Percentiles rank a stretch among this genome's conserved stretches.
These are phyloP conservation scores for Ichneumoninae sp. DNA, from an alignment of 2,888 invertebrate genomes.

Conservation along the genomic window DNA sequence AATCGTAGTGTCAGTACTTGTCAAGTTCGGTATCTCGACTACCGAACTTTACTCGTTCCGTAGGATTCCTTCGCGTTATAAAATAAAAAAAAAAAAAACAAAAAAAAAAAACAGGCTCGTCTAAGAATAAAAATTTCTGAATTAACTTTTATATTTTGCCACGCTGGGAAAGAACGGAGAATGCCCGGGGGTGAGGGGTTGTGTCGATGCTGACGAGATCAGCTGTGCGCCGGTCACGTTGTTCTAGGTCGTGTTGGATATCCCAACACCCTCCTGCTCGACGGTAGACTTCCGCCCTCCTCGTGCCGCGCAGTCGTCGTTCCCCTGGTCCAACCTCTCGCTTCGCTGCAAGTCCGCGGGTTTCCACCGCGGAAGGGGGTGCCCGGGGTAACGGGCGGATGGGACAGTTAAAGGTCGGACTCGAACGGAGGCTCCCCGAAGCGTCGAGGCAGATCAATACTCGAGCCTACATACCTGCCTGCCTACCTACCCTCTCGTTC, in stretches of 20 bases:
- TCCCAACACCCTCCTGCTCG: conserved; percentile 43
- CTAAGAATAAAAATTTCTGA: no score
- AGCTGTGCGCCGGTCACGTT: conserved; percentile 76
- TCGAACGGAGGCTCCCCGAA: conserved; percentile 55
- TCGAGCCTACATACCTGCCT: conserved; percentile 71
- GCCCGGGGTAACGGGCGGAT: conserved; percentile 46
- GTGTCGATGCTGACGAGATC: conserved; percentile 57
- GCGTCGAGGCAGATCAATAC: conserved; percentile 77
- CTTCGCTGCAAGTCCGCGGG: neutral
- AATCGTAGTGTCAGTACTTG: no score
- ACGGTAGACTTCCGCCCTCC: conserved; percentile 40
- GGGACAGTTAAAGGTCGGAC: conserved; percentile 78
- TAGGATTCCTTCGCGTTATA: no score
- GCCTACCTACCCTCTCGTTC: conserved; percentile 62
- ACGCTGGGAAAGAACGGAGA: neutral
- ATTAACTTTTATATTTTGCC: neutral
- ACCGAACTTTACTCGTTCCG: no score
- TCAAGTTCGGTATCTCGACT: no score
- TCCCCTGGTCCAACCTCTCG: neutral
- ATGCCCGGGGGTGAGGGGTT: neutral
- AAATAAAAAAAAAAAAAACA: no score
- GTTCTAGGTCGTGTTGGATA: conserved; percentile 78
- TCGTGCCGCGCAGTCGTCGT: conserved; percentile 37
- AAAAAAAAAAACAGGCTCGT: no score
- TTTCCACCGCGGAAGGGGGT: neutral